phyloP scores from a whole-genome alignment of 2,888 invertebrate species.

The Dryomyza anilis region DNA sequence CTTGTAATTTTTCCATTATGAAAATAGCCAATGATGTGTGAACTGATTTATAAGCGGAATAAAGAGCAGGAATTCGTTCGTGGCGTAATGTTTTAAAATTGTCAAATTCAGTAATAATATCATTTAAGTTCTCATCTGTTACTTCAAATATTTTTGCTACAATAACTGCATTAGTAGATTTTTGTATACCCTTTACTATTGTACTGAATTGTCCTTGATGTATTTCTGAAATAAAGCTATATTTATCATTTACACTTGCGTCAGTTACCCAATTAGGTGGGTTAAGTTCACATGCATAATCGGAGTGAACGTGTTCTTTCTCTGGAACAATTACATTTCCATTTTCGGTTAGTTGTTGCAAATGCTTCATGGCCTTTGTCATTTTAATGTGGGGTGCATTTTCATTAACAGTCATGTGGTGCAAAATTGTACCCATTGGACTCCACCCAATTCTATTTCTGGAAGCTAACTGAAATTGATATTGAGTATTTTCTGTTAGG shows the following conservation, averaged over 20 bases:
- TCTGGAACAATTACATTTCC: slow-evolving; percentile 74
- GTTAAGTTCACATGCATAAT: slow-evolving; percentile 76
- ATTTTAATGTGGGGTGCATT: slow-evolving; percentile 78
- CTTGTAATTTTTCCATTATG: slow-evolving; percentile 83
- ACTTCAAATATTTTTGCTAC: slow-evolving; percentile 83
- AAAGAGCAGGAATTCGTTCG: slow-evolving; percentile 80
- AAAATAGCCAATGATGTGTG: slow-evolving; percentile 73
- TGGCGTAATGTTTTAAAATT: slow-evolving; percentile 81
- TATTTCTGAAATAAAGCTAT: slow-evolving; percentile 85
- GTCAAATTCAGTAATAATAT: slow-evolving; percentile 81
- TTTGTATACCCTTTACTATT: slow-evolving; percentile 81
- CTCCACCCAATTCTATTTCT: slow-evolving; percentile 94
- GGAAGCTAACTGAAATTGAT: slow-evolving; percentile 88
- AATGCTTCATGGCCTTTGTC: slow-evolving; percentile 80
- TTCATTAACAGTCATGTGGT: slow-evolving; percentile 71
- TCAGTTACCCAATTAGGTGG: slow-evolving; percentile 77
- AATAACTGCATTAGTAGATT: slow-evolving; percentile 74
- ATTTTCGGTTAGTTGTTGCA: slow-evolving; percentile 84
- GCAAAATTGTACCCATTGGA: slow-evolving; percentile 83
- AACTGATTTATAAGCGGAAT: slow-evolving; percentile 74
- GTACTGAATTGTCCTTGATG: slow-evolving; percentile 85
- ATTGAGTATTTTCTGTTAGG: slow-evolving; percentile 78
- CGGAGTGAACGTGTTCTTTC: slow-evolving; percentile 68
- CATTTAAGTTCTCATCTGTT: slow-evolving; percentile 69
- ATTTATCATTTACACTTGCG: slow-evolving; percentile 73